A percentile compares a stretch with the other conserved stretches of the same genome.
Evolutionary conservation across 2,113 vertebrate species (phyloP).

Genomic region (Picathartes gymnocephalus): DNA sequence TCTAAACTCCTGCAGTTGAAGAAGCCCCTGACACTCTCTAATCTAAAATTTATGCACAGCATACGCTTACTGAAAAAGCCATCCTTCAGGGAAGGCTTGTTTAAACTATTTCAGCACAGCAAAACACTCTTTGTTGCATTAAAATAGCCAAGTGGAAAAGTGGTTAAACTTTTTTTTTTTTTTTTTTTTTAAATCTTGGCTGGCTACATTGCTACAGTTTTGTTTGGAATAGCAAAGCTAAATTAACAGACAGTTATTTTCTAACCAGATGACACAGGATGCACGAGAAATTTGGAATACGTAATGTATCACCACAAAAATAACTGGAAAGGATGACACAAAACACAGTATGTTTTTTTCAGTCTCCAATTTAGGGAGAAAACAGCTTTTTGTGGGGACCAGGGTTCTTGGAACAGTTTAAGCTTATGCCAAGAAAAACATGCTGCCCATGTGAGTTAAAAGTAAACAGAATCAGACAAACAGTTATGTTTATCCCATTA

Average conservation of each 20-base stretch:
- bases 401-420: neutral
- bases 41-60: conserved; percentile 9
- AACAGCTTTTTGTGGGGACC: neutral
- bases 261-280: neutral
- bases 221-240: conserved; percentile 15
- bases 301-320: conserved; percentile 11
- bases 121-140: neutral
- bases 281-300: neutral
- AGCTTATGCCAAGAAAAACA: conserved; percentile 31
- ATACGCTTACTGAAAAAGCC: neutral
- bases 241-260: conserved; percentile 25
- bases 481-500: conserved; percentile 11
- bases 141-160: conserved; percentile 7
- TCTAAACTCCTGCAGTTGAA: neutral
- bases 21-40: conserved; percentile 1
- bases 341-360: neutral
- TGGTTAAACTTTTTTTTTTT: neutral
- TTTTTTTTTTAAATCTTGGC: neutral
- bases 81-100: conserved; percentile 15
- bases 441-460: conserved; percentile 1
- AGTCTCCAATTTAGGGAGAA: neutral
- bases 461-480: conserved; percentile 30
- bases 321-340: conserved; percentile 35
- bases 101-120: conserved; percentile 5
- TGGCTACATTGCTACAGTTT: neutral